Percentiles rank a stretch among this genome's conserved stretches.
phyloP scores from a whole-genome alignment of 2,888 invertebrate species.

The Dynastes maya region DNA sequence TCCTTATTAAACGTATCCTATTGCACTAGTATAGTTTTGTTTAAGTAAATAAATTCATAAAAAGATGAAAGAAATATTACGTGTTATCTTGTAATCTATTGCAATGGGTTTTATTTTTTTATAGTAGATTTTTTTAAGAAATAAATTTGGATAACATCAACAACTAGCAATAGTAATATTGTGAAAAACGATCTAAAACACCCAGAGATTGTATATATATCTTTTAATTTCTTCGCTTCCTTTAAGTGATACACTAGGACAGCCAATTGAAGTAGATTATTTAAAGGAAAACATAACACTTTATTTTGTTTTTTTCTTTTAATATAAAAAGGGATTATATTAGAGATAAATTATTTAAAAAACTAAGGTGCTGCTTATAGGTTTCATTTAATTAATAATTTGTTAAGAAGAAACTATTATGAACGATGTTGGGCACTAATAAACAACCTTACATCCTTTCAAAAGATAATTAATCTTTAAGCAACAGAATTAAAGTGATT shows the following conservation, averaged over 20 bases:
- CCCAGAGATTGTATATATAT: no score
- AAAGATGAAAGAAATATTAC: neutral
- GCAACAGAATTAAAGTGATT: no score
- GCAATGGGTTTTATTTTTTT: neutral
- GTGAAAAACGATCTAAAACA: no score
- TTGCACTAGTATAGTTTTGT: conserved; percentile 35
- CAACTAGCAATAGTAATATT: no score
- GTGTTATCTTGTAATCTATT: conserved; percentile 15
- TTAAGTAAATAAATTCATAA: conserved; percentile 35
- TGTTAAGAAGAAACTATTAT: conserved; percentile 14
- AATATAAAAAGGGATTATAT: conserved; percentile 20
- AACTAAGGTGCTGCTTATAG: conserved; percentile 33
- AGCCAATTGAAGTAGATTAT: neutral
- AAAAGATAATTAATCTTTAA: neutral
- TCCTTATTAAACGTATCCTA: conserved; percentile 11
- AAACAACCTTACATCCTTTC: neutral
- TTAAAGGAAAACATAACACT: neutral
- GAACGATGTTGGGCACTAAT: conserved; percentile 27
- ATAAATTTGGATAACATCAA: no score
- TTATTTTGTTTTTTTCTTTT: neutral
- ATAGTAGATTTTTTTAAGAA: neutral
- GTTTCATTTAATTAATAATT: conserved; percentile 19
- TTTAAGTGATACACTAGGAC: neutral
- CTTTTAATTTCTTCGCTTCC: neutral
- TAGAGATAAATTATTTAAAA: conserved; percentile 34